A percentile compares a stretch with the other conserved stretches of the same genome.
These are phyloP conservation scores for Himalopsyche tibetana DNA, from an alignment of 2,888 invertebrate genomes.

Conservation along the genomic window DNA sequence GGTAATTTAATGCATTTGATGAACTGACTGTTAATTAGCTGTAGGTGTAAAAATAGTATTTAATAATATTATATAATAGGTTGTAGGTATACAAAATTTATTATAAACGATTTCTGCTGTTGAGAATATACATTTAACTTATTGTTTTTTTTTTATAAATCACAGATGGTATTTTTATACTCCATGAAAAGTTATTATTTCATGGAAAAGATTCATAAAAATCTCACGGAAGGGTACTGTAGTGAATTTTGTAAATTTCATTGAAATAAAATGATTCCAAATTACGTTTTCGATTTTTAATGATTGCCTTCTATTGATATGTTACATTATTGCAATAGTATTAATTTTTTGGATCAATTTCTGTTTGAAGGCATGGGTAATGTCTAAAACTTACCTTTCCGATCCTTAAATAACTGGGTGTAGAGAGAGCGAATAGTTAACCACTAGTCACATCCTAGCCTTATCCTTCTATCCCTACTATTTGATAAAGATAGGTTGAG, in stretches of 20 bases:
- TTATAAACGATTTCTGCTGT: background rate
- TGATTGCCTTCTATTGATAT: too few relatives aligned
- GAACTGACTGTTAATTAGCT: slow-evolving; percentile 18
- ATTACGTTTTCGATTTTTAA: too few relatives aligned
- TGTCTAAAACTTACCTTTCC: too few relatives aligned
- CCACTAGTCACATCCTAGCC: too few relatives aligned
- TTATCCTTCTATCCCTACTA: too few relatives aligned
- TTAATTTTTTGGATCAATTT: too few relatives aligned
- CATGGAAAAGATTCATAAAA: background rate
- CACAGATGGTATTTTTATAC: background rate
- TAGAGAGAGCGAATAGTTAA: too few relatives aligned
- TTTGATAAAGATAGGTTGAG: too few relatives aligned
- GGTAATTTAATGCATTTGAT: slow-evolving; percentile 35
- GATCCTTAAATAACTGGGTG: too few relatives aligned
- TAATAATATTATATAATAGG: background rate
- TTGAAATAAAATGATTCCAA: slow-evolving; percentile 8
- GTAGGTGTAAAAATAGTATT: slow-evolving; percentile 40
- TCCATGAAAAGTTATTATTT: background rate
- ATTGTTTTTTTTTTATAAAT: background rate
- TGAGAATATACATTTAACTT: background rate
- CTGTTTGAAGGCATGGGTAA: too few relatives aligned
- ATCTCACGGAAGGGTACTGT: slow-evolving; percentile 22
- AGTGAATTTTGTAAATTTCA: slow-evolving; percentile 6
- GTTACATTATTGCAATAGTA: too few relatives aligned
- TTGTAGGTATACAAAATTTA: background rate